These are phyloP conservation scores for Notoglanidium macrostoma DNA, from an alignment of 2,797 vertebrate species.

Conservation along the genomic window DNA sequence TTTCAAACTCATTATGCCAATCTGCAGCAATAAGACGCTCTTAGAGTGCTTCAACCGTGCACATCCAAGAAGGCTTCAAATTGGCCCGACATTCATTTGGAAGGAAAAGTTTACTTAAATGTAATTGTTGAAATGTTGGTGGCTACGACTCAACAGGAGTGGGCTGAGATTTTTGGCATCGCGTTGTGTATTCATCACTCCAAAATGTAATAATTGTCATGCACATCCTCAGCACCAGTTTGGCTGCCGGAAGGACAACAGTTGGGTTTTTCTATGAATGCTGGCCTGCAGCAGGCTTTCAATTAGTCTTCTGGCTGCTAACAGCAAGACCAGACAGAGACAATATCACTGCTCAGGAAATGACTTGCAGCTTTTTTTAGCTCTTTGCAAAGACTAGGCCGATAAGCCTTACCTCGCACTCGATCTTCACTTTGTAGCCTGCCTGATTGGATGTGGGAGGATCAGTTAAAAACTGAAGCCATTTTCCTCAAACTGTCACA, in stretches of 20 bases:
- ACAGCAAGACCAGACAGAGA: slow-evolving; percentile 53
- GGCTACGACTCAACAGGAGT: not conserved
- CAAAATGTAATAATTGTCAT: slow-evolving; percentile 27
- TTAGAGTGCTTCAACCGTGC: not conserved
- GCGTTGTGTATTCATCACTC: slow-evolving; percentile 22
- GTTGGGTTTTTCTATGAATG: slow-evolving; percentile 33
- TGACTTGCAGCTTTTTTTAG: slow-evolving; percentile 61
- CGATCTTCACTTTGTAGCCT: slow-evolving; percentile 44
- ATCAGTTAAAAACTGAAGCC: slow-evolving; percentile 41
- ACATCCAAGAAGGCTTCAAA: not conserved
- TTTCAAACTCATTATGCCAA: slow-evolving; percentile 30
- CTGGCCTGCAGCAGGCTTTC: slow-evolving; percentile 60
- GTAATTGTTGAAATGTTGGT: not conserved
- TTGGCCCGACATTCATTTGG: not conserved
- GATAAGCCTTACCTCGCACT: slow-evolving; percentile 62
- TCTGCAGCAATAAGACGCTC: slow-evolving; percentile 22
- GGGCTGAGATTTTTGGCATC: not conserved
- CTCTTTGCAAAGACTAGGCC: slow-evolving; percentile 64
- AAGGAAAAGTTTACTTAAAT: slow-evolving; percentile 10
- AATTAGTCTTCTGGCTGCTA: slow-evolving; percentile 61
- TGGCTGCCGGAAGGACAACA: not conserved
- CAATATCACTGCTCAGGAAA: slow-evolving; percentile 66
- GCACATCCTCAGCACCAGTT: slow-evolving; percentile 12
- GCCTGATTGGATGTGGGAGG: slow-evolving; percentile 33
- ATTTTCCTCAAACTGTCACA: slow-evolving; percentile 36